A percentile compares a stretch with the other conserved stretches of the same genome.
phyloP scores from a whole-genome alignment of 2,888 invertebrate species.

The Dryobotodes eremita region DNA sequence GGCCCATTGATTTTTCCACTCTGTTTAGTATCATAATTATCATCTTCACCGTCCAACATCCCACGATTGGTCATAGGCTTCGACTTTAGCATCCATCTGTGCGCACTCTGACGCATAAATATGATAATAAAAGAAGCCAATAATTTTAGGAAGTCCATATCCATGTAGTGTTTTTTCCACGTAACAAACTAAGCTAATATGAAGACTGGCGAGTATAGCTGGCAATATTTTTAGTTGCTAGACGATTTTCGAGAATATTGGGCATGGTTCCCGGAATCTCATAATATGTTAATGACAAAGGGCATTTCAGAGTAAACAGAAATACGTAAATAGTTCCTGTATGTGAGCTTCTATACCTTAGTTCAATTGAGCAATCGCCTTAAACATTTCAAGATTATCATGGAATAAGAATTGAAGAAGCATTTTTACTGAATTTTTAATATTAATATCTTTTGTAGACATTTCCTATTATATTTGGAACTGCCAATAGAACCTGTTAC shows the following conservation, averaged over 20 bases:
- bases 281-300: conserved; percentile 27
- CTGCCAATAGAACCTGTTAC: too few species aligned
- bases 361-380: not conserved
- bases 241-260: conserved; percentile 38
- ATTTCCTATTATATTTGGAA: too few species aligned
- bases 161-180: conserved; percentile 5
- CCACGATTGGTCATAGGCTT: not conserved
- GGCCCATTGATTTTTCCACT: too few species aligned
- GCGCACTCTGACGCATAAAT: not conserved
- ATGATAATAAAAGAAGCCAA: not conserved
- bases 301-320: conserved; percentile 6
- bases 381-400: not conserved
- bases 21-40: not conserved
- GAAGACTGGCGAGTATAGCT: conserved; percentile 9
- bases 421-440: too few species aligned
- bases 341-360: not conserved
- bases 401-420: too few species aligned
- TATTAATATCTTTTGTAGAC: too few species aligned
- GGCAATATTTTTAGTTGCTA: conserved; percentile 27
- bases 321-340: conserved; percentile 4
- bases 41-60: not conserved
- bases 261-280: conserved; percentile 43
- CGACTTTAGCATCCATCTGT: not conserved
- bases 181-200: not conserved
- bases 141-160: not conserved